Percentiles rank a stretch among this genome's conserved stretches.
phyloP scores from a whole-genome alignment of 1,140 invertebrate species.

The Orchestia grillus region DNA sequence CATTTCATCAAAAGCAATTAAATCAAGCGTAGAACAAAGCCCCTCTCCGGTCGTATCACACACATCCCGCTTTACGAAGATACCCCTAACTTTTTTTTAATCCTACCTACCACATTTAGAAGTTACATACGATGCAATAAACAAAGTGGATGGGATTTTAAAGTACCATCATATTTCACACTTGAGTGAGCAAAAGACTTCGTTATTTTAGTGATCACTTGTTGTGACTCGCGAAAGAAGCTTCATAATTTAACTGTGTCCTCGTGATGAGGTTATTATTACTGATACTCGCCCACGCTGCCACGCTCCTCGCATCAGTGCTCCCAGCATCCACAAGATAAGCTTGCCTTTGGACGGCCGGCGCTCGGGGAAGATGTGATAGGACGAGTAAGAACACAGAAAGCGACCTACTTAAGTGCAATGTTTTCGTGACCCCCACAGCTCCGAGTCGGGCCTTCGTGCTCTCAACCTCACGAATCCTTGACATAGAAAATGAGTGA shows the following conservation, averaged over 20 bases:
- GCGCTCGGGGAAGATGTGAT: background rate
- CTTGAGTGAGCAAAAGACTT: background rate
- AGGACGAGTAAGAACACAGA: background rate
- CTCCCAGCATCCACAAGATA: constrained; percentile 15
- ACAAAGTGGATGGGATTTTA: background rate
- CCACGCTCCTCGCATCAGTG: background rate
- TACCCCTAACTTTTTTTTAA: background rate
- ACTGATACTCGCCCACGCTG: constrained; percentile 14
- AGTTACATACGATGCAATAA: background rate
- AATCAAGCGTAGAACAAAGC: background rate
- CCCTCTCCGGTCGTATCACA: background rate
- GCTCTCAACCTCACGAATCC: background rate
- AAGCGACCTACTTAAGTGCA: constrained; percentile 17
- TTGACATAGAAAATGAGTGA: background rate
- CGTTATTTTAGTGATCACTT: background rate
- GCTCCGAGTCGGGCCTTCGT: background rate
- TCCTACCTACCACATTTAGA: background rate
- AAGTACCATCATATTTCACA: background rate
- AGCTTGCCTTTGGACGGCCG: constrained; percentile 27
- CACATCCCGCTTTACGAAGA: background rate
- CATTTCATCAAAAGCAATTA: background rate
- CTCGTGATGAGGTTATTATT: constrained; percentile 22
- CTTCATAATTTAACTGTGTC: background rate
- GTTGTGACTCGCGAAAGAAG: background rate
- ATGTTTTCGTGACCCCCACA: background rate